A percentile compares a stretch with the other conserved stretches of the same genome.
phyloP scores from a whole-genome alignment of 2,113 vertebrate genomes.

The Prietella phreatophila region DNA sequence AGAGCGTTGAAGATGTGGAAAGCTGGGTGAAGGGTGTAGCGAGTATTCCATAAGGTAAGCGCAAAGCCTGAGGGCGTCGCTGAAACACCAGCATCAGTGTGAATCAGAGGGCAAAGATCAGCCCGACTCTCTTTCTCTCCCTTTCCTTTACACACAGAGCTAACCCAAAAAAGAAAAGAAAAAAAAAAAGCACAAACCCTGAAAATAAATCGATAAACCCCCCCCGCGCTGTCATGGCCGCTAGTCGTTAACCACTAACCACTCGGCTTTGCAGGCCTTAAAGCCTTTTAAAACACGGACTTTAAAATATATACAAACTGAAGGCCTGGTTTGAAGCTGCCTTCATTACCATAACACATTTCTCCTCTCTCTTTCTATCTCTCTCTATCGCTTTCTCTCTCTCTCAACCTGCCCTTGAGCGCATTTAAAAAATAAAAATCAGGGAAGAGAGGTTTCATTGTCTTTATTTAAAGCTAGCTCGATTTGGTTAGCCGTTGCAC shows the following conservation, averaged over 20 bases:
- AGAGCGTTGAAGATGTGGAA: slow-evolving; percentile 18
- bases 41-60: slow-evolving; percentile 68
- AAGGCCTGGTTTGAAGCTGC: slow-evolving; percentile 71
- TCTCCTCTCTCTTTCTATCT: slow-evolving; percentile 66
- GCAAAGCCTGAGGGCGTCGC: slow-evolving; percentile 69
- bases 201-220: slow-evolving; percentile 75
- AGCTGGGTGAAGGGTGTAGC: slow-evolving; percentile 47
- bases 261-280: slow-evolving; percentile 70
- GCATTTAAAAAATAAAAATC: slow-evolving; percentile 20
- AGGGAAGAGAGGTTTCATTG: slow-evolving; percentile 23
- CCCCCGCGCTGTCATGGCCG: slow-evolving; percentile 66
- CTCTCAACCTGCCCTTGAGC: slow-evolving; percentile 54
- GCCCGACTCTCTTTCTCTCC: slow-evolving; percentile 49
- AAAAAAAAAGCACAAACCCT: slow-evolving; percentile 59
- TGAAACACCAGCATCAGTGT: slow-evolving; percentile 73
- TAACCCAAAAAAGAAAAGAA: slow-evolving; percentile 75
- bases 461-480: slow-evolving; percentile 33
- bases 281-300: slow-evolving; percentile 71
- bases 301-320: slow-evolving; percentile 69
- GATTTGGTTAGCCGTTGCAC: slow-evolving; percentile 38
- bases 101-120: slow-evolving; percentile 80
- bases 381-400: slow-evolving; percentile 43
- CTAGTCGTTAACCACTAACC: slow-evolving; percentile 69
- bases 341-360: slow-evolving; percentile 77
- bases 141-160: slow-evolving; percentile 44